Percentiles rank a stretch among this genome's conserved stretches.
These are phyloP conservation scores for Pagetopsis macropterus DNA, from an alignment of 2,797 vertebrate species.

Conservation along the genomic window DNA sequence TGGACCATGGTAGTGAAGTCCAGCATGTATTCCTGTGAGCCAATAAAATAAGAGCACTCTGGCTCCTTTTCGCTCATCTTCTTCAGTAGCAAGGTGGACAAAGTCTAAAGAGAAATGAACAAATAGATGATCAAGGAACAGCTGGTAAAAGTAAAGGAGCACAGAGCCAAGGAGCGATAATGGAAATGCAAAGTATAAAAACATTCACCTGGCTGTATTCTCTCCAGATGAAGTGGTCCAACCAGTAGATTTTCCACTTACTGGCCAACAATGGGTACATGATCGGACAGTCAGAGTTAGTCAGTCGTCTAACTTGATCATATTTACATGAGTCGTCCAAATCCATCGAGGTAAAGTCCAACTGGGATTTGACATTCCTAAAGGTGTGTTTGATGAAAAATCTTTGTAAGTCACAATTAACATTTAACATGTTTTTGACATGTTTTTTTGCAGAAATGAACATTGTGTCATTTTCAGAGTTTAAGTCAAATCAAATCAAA, in stretches of 20 bases:
- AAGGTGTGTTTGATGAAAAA: background rate
- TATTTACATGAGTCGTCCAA: slow-evolving; percentile 31
- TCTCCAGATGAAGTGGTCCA: slow-evolving; percentile 37
- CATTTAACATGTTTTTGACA: no score
- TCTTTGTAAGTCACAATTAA: background rate
- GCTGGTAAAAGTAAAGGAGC: background rate
- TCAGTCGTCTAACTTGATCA: slow-evolving; percentile 53
- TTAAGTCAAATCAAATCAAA: no score
- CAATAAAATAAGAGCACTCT: slow-evolving; percentile 37
- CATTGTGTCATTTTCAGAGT: no score
- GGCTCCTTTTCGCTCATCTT: slow-evolving; percentile 38
- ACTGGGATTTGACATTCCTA: background rate
- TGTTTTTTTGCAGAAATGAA: no score
- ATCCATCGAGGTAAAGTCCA: slow-evolving; percentile 60
- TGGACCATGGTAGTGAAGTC: slow-evolving; percentile 70
- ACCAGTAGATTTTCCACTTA: slow-evolving; percentile 66
- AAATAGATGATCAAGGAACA: background rate
- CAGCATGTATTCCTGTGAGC: slow-evolving; percentile 43
- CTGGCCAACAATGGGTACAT: slow-evolving; percentile 59
- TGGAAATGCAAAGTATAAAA: background rate
- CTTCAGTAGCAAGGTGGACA: slow-evolving; percentile 42
- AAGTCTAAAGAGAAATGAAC: slow-evolving; percentile 19
- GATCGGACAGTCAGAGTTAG: slow-evolving; percentile 42
- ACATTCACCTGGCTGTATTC: slow-evolving; percentile 56
- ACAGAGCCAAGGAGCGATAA: no score